These are phyloP conservation scores for Morpho deidamia DNA, from an alignment of 2,888 invertebrate species.

Conservation along the genomic window DNA sequence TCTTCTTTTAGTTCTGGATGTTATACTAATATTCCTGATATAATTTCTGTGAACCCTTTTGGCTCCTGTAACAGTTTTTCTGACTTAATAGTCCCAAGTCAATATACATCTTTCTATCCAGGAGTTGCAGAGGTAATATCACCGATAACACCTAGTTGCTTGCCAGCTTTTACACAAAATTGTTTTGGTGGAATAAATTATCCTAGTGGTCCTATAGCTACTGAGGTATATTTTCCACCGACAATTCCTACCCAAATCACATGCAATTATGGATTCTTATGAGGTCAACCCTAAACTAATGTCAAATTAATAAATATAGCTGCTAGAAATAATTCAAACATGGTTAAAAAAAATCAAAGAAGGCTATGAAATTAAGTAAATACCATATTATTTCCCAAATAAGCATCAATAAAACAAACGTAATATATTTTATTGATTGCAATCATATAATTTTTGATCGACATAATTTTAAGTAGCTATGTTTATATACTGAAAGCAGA, in stretches of 20 bases:
- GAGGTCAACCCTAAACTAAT: too few species aligned
- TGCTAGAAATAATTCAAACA: too few species aligned
- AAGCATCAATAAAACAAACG: too few species aligned
- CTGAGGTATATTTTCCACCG: constrained; percentile 38
- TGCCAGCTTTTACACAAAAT: background rate
- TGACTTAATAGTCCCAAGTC: background rate
- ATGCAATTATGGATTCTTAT: constrained; percentile 34
- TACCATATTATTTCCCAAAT: too few species aligned
- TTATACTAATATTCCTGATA: background rate
- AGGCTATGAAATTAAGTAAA: too few species aligned
- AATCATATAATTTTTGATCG: too few species aligned
- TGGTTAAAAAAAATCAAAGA: too few species aligned
- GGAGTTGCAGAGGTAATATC: constrained; percentile 11
- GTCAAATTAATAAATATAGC: too few species aligned
- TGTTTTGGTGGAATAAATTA: constrained; percentile 7
- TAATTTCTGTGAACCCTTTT: background rate
- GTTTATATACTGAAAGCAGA: too few species aligned
- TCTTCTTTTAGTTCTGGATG: background rate
- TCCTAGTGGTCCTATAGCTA: constrained; percentile 24
- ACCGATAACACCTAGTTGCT: background rate
- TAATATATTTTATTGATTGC: too few species aligned
- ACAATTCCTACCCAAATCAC: constrained; percentile 20
- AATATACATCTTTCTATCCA: background rate
- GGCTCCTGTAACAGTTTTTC: background rate
- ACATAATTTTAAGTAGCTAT: too few species aligned